Evolutionary conservation across 2,888 invertebrate genomes (phyloP), one percentile per base, ranked within the genome.

Genomic region (Tuberolachnus salignus): DNA sequence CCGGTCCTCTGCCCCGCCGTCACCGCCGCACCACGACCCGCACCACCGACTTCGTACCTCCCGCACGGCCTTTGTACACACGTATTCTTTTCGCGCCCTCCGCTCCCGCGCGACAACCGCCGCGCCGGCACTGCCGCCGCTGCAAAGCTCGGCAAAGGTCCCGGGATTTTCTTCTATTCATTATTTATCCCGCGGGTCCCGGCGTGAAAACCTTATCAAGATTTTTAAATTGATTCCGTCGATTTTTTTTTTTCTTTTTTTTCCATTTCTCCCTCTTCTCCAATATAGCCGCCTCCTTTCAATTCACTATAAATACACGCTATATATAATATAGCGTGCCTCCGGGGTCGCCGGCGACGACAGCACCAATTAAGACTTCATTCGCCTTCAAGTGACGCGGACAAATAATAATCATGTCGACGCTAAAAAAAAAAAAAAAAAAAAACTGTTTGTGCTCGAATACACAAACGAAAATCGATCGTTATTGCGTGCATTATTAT

Each of bases 101-200:
- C 19, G 19, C 51, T 11, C 14, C 59, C 26, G 9, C 26, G 9
- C 8, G 3, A 6, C 26, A 34, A 16, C n/a, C 13, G 26, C 26
- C 66, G n/a, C 67, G n/a, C 13, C 23, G 11, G 23, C 8, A 23
- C 6, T 13, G 13, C 14, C n/a, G 16, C 61, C 4, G 49, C 44
- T 44, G 34, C 66, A 66, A 57, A 75, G 57, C 57, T 78, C 69
- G 26, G 49, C 23, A 59, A 69, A 59, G 51, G 66, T 46, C 66
- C 67, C 46, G 78, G 78, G 78, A 78, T 78, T 78, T 78, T 69
- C 69, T 78, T 69, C 78, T 78, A 78, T 78, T 78, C 78, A 78
- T 78, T 78, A 78, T 78, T 78, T 78, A 78, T 78, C 78, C 59
- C 34, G 34, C 6, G 49, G 69, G 51, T 23, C 57, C 51, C 19